These are phyloP conservation scores for Ctenodactylus gundi DNA, from an alignment of 2,113 vertebrate species.

Conservation along the genomic window DNA sequence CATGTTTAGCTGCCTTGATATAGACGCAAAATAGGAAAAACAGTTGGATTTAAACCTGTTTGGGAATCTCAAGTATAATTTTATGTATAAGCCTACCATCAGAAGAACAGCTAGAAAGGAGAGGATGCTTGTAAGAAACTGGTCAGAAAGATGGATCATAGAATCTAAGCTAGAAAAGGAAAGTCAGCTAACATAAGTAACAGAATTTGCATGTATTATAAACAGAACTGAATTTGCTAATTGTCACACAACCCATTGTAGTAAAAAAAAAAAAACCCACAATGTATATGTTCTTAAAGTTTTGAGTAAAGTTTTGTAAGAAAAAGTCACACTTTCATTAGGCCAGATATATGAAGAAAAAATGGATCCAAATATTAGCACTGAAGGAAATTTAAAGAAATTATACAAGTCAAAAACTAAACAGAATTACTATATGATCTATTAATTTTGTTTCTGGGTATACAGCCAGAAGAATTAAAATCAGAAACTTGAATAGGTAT, in stretches of 20 bases:
- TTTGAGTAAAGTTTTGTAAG: not conserved
- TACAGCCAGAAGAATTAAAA: not conserved
- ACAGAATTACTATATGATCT: not conserved
- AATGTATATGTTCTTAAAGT: not conserved
- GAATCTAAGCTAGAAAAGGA: not conserved
- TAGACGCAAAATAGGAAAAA: not conserved
- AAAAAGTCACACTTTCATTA: not conserved
- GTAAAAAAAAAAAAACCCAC: not conserved
- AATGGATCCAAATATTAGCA: not conserved
- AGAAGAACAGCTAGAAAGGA: not conserved
- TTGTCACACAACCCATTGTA: not conserved
- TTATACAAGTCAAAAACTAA: not conserved
- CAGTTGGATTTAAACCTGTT: not conserved
- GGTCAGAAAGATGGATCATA: not conserved
- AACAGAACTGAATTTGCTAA: not conserved
- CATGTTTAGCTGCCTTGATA: not conserved
- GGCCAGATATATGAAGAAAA: not conserved
- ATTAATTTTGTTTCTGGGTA: not conserved
- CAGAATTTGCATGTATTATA: not conserved
- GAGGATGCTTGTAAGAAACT: not conserved
- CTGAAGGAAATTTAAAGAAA: constrained; percentile 16
- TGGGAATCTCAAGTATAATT: not conserved
- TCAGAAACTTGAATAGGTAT: not conserved
- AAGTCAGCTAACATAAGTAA: not conserved
- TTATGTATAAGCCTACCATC: too few relatives aligned